Percentiles rank a stretch among this genome's conserved stretches.
These are phyloP conservation scores for Lophura nycthemera DNA, from an alignment of 2,113 vertebrate species.

Conservation along the genomic window DNA sequence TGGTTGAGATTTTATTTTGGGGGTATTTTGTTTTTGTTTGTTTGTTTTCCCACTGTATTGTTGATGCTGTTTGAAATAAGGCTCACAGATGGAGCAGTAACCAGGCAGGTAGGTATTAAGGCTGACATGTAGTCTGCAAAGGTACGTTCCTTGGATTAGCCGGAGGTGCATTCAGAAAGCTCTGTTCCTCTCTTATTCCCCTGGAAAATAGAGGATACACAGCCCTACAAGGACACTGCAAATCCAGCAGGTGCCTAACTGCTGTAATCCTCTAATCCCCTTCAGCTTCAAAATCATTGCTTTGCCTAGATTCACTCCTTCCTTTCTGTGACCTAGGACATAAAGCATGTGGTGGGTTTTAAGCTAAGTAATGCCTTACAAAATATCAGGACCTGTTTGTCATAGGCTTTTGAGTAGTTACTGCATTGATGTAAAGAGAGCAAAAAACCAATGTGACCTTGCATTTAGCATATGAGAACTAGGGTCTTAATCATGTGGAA, in stretches of 20 bases:
- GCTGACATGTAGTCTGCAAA: background rate
- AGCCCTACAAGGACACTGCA: background rate
- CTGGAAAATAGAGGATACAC: background rate
- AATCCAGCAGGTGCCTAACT: background rate
- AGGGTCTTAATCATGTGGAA: background rate
- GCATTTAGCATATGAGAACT: background rate
- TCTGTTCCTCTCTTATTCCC: background rate
- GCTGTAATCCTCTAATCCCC: constrained; percentile 22
- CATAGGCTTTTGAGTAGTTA: background rate
- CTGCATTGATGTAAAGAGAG: background rate
- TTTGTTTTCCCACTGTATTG: background rate
- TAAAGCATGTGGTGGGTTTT: background rate
- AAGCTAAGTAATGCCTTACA: constrained; percentile 6
- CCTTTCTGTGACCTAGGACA: background rate
- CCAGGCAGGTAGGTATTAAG: background rate
- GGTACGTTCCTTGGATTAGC: accelerated
- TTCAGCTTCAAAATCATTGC: constrained; percentile 22
- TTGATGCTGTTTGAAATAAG: background rate
- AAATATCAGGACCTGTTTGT: background rate
- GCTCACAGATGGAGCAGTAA: background rate
- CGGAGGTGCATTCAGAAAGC: background rate
- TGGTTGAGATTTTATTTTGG: background rate
- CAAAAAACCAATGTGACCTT: background rate
- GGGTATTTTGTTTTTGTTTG: background rate
- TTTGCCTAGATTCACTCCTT: constrained; percentile 13